phyloP scores from a whole-genome alignment of 2,797 vertebrate species.

The Malacoraja senta region DNA sequence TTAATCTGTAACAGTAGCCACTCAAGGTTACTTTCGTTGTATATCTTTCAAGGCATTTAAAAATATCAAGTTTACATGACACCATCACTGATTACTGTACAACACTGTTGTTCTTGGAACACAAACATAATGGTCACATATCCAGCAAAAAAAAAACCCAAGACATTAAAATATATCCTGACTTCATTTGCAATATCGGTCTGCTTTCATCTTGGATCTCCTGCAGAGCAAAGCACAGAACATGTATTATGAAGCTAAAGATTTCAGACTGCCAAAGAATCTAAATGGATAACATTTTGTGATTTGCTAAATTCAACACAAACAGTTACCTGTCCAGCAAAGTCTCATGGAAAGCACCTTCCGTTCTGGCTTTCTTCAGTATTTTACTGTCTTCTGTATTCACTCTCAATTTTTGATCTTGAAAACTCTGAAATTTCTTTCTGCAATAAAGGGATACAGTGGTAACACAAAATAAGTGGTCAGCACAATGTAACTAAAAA shows the following conservation, averaged over 20 bases:
- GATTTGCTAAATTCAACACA: background rate
- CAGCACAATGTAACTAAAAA: background rate
- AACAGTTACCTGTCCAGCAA: slow-evolving; percentile 78
- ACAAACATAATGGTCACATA: background rate
- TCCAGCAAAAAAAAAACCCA: background rate
- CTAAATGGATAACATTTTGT: background rate
- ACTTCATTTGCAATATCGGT: slow-evolving; percentile 38
- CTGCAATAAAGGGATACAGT: slow-evolving; percentile 55
- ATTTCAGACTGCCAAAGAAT: background rate
- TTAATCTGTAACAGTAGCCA: background rate
- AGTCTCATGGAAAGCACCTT: slow-evolving; percentile 86
- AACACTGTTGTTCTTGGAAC: background rate
- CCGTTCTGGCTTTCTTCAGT: slow-evolving; percentile 80
- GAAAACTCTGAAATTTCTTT: slow-evolving; percentile 97
- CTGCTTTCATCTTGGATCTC: slow-evolving; percentile 39
- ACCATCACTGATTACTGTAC: background rate
- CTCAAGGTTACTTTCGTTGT: background rate
- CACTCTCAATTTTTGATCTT: slow-evolving; percentile 83
- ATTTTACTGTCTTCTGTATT: slow-evolving; percentile 72
- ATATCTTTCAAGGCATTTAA: background rate
- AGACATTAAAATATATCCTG: background rate
- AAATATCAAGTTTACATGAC: slow-evolving; percentile 3
- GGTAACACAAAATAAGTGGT: background rate
- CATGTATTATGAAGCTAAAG: background rate
- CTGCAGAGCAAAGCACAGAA: slow-evolving; percentile 34